Conservation (phyloP, 2,797 vertebrate species). For the Bovichtus variegatus region DNA sequence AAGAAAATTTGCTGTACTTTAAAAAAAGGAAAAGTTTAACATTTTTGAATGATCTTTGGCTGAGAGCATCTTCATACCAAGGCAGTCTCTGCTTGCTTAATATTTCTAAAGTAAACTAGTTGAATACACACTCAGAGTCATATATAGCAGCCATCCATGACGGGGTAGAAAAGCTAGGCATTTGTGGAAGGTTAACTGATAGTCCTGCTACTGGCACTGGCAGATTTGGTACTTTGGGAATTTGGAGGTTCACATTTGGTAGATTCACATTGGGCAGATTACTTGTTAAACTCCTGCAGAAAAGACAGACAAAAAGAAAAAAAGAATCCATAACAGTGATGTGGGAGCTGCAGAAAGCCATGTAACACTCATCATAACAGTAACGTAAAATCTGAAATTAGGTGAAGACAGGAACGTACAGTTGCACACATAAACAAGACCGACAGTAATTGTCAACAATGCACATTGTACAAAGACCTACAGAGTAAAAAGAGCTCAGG, state of each 20-base stretch:
- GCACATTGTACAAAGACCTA: conserved; percentile 61
- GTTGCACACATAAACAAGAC: conserved; percentile 61
- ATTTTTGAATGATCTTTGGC: background rate
- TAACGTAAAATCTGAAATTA: conserved; percentile 84
- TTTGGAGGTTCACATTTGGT: conserved; percentile 99
- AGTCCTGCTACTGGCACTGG: conserved; percentile 92
- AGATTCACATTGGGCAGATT: conserved; percentile 99
- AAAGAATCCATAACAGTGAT: conserved; percentile 96
- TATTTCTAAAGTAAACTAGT: conserved; percentile 94
- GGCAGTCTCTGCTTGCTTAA: conserved; percentile 89
- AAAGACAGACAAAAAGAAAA: conserved; percentile 99
- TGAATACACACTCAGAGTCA: conserved; percentile 99
- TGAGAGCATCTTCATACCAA: conserved; percentile 96
- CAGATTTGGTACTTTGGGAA: conserved; percentile 99
- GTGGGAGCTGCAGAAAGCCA: conserved; percentile 94
- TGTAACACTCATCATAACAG: conserved; percentile 87
- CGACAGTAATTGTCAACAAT: conserved; percentile 65
- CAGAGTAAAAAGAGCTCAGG: conserved; percentile 41
- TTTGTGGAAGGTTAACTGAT: conserved; percentile 99
- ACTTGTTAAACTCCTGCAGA: conserved; percentile 99
- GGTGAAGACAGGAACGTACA: conserved; percentile 69
- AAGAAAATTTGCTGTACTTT: background rate
- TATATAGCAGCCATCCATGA: conserved; percentile 99
- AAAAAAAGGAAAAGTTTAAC: background rate
- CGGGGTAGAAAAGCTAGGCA: conserved; percentile 99